Evolutionary conservation across 1,140 invertebrate genomes (phyloP).

Genomic region (Drosophila guanche): DNA sequence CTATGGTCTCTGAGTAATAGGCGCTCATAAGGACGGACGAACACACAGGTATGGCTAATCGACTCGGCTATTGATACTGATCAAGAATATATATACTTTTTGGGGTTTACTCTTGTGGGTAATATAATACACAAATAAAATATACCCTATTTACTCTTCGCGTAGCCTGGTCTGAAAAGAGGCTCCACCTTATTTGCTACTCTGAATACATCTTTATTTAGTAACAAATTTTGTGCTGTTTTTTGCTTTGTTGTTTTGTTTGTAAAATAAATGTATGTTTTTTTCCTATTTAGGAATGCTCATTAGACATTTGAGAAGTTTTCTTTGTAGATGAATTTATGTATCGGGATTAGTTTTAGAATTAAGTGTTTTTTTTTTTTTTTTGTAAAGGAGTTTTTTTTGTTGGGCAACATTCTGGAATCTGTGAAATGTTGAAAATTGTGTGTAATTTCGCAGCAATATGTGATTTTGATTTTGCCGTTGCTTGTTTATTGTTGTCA

Average conservation of each 20-base stretch:
- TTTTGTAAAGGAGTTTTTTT: background rate
- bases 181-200: background rate
- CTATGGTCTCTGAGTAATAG: no score
- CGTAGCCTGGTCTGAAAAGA: no score
- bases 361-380: background rate
- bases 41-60: no score
- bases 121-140: no score
- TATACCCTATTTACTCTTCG: no score
- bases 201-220: conserved; percentile 26
- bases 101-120: no score
- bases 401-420: background rate
- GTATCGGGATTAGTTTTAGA: conserved; percentile 4
- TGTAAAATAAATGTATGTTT: conserved; percentile 1
- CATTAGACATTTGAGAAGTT: conserved; percentile 1
- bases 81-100: no score
- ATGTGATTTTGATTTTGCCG: no score
- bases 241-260: conserved; percentile 10
- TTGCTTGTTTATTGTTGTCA: no score
- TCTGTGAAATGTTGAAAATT: background rate
- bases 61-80: no score
- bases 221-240: conserved; percentile 2
- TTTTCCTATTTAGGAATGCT: background rate
- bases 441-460: background rate
- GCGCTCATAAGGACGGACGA: no score
- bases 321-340: conserved; percentile 10